These are phyloP conservation scores for Pocota personata DNA, from an alignment of 2,888 invertebrate species.

Conservation along the genomic window DNA sequence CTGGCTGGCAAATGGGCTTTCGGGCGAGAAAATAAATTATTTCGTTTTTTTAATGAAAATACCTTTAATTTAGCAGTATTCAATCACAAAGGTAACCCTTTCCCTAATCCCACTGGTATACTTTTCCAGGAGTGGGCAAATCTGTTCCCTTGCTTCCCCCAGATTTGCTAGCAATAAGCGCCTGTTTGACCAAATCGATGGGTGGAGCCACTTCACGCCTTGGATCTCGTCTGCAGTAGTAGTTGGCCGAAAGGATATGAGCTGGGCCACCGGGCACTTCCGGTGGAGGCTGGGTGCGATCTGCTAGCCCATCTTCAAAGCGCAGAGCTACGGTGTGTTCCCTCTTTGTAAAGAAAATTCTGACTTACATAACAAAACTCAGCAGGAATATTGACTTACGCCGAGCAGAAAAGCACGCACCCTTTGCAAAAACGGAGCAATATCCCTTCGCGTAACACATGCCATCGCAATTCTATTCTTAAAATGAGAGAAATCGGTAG, in stretches of 20 bases:
- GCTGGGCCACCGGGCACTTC: conserved; percentile 91
- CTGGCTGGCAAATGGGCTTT: conserved; percentile 74
- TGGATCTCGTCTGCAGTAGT: conserved; percentile 92
- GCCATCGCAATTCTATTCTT: conserved; percentile 75
- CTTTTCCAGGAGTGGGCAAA: conserved; percentile 85
- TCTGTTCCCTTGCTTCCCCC: conserved; percentile 76
- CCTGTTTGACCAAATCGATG: conserved; percentile 78
- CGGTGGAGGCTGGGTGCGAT: conserved; percentile 92
- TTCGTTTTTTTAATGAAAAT: background rate
- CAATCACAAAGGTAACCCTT: background rate
- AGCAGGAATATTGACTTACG: conserved; percentile 79
- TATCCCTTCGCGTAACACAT: conserved; percentile 85
- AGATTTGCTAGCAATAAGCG: conserved; percentile 78
- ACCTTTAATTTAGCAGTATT: conserved; percentile 7
- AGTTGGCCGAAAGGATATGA: conserved; percentile 90
- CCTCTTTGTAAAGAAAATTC: conserved; percentile 82
- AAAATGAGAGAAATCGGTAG: background rate
- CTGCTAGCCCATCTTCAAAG: conserved; percentile 87
- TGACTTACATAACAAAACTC: conserved; percentile 77
- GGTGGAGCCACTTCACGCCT: conserved; percentile 87
- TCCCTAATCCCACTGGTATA: conserved; percentile 85
- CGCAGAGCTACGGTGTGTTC: conserved; percentile 86
- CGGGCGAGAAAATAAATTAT: conserved; percentile 38
- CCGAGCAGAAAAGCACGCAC: conserved; percentile 88
- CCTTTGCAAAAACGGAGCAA: conserved; percentile 86